A percentile compares a stretch with the other conserved stretches of the same genome.
Evolutionary conservation across 1,140 invertebrate genomes (phyloP).

Genomic region (Patella vulgata): DNA sequence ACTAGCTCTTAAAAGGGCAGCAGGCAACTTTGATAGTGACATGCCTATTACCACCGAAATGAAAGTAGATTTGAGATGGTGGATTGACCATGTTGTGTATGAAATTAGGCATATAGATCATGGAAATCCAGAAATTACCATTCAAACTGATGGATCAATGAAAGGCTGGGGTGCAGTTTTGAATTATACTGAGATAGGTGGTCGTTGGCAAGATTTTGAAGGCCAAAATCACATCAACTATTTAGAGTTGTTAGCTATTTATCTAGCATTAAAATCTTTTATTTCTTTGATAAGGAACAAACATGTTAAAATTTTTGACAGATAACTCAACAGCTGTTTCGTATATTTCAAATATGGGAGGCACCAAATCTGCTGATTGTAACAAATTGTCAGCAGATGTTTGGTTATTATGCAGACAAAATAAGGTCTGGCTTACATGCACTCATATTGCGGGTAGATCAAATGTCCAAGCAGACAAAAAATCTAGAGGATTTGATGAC

Average conservation of each 20-base stretch:
- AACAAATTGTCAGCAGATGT: neutral
- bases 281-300: too few relatives aligned
- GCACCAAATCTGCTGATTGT: slow-evolving; percentile 3
- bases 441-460: too few relatives aligned
- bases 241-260: slow-evolving; percentile 3
- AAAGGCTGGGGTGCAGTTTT: slow-evolving; percentile 5
- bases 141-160: neutral
- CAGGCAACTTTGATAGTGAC: slow-evolving; percentile 5
- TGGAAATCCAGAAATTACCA: neutral
- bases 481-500: too few relatives aligned
- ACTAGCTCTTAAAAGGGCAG: neutral
- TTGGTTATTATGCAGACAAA: too few relatives aligned
- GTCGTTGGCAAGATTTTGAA: neutral
- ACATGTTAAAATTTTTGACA: slow-evolving; percentile 1
- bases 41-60: slow-evolving; percentile 1
- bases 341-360: neutral
- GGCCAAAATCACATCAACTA: neutral
- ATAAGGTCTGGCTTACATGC: too few relatives aligned
- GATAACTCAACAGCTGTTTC: neutral
- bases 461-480: too few relatives aligned
- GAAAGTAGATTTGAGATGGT: slow-evolving; percentile 12
- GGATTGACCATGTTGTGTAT: neutral
- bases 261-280: neutral
- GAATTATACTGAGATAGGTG: neutral
- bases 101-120: neutral